Evolutionary conservation across 2,113 vertebrate genomes (phyloP).

Genomic region (Coptodon bakossiorum): DNA sequence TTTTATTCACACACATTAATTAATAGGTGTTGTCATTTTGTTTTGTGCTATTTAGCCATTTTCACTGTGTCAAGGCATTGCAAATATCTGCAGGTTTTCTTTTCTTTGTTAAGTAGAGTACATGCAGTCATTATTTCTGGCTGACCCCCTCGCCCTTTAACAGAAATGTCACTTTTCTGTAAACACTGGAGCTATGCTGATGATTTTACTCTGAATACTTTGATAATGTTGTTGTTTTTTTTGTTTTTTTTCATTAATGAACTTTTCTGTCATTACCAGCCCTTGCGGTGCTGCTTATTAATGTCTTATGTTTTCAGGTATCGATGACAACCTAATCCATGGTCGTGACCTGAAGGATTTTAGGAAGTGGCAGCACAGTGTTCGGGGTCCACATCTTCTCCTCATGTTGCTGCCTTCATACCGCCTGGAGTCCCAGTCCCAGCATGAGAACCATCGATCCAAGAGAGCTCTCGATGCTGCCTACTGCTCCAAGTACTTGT

Average conservation of each 20-base stretch:
- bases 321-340: conserved; percentile 67
- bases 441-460: conserved; percentile 60
- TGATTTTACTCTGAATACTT: not conserved
- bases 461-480: conserved; percentile 71
- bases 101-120: not conserved
- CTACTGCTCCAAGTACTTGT: conserved; percentile 71
- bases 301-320: conserved; percentile 51
- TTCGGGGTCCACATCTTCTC: conserved; percentile 70
- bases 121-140: not conserved
- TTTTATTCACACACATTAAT: not conserved
- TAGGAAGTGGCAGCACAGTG: conserved; percentile 49
- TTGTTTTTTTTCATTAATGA: not conserved
- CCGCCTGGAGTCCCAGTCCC: conserved; percentile 67
- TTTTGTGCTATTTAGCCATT: not conserved
- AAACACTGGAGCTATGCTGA: not conserved
- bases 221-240: not conserved
- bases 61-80: not conserved
- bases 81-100: not conserved
- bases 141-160: not conserved
- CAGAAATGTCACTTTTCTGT: not conserved
- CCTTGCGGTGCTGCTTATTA: not conserved
- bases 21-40: not conserved
- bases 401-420: conserved; percentile 75
- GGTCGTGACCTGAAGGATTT: conserved; percentile 56
- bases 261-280: not conserved